Evolutionary conservation across 2,888 invertebrate species (phyloP), one percentile per base, ranked within the genome.

Genomic region (Philonicus albiceps): DNA sequence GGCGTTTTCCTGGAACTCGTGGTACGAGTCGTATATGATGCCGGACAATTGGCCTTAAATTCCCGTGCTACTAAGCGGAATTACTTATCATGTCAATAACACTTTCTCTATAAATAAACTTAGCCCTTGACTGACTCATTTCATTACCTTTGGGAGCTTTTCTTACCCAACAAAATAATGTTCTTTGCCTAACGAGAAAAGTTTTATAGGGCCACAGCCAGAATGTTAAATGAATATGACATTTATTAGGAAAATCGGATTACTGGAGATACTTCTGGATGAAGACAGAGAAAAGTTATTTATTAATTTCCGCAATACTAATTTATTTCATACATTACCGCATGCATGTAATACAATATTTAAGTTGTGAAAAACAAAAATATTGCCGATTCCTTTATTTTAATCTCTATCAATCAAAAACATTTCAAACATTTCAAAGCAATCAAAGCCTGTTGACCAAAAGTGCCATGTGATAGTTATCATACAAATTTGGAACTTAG

Each of bases 201-300:
- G 49, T 78, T 78, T 78, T 53, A 78, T 78, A 30, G 27, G 78
- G 78, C 53, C 49, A 49, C 27, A 78, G 30, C 78, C 49, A 49
- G 43, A 78, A 78, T 49, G 78, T 78, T 78, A 78, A 78, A 78
- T 78, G 49, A 78, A 78, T 78, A 78, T 78, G 78, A 78, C 49
- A 78, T 53, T 78, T 78, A 78, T 78, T 78, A 49, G 30, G 78
- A 78, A 78, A 78, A 78, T 78, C 78, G 78, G 78, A 78, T 78
- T 78, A 78, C 76, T 7, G 11, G 5, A 49, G 78, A 78, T 78
- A 78, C 49, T 16, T 49, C 30, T 78, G 30, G 7, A n/a, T 1
- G 6, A 37, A 2, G 43, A 49, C 22, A 19, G 27, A 27, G 64
- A 64, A 64, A 64, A 22, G 3, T 1, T 8, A 64, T 64, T 64